Conservation (phyloP, 2,113 vertebrate genomes). For the Brachypodius melanocephalos region DNA sequence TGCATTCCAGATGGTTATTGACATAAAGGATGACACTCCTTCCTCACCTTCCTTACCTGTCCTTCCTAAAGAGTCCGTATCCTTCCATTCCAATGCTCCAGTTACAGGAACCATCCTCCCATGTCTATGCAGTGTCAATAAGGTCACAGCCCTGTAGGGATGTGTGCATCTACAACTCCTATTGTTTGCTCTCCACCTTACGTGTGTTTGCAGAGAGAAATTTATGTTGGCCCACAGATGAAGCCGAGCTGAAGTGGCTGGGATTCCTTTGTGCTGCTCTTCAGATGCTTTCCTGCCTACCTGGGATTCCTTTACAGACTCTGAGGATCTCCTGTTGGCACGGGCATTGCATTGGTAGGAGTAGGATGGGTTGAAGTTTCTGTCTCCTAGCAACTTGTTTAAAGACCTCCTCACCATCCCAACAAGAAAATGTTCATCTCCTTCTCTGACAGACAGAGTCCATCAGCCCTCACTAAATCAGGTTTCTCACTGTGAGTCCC, state of each 20-base stretch:
- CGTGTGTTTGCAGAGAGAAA: not conserved
- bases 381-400: not conserved
- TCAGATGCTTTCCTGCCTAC: not conserved
- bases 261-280: not conserved
- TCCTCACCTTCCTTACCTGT: not conserved
- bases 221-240: not conserved
- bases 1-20: not conserved
- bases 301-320: not conserved
- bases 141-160: not conserved
- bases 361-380: not conserved
- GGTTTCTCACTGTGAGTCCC: rapidly evolving
- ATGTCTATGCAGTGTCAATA: not conserved
- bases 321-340: not conserved
- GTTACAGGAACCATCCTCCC: not conserved
- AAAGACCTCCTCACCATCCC: not conserved
- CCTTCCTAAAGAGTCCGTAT: not conserved
- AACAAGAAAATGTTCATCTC: not conserved
- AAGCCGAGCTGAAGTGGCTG: not conserved
- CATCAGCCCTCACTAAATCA: no score
- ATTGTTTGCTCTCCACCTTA: not conserved
- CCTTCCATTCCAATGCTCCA: not conserved
- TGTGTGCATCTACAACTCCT: not conserved
- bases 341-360: rapidly evolving
- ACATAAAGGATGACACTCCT: not conserved
- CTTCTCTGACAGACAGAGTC: not conserved